Base-by-base conservation (phyloP, 2,888 invertebrate species). In the Drosophila picticornis region DNA sequence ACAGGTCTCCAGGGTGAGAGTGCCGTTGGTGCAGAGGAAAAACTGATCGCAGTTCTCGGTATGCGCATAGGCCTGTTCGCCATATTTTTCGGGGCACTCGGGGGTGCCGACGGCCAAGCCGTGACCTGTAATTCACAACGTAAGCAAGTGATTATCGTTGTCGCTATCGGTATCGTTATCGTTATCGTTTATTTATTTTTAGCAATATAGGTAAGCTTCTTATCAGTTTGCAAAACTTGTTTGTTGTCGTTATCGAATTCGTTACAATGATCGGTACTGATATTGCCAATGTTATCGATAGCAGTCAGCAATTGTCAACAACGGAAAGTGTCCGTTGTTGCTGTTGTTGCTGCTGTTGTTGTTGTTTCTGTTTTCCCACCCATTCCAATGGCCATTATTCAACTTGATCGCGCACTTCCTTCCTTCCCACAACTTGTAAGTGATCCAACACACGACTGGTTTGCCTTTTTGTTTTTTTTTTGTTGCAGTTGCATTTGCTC, bases 11-110 rank as follows among this genome's bases (percentile, higher is more conserved):
- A 97, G 95, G 2, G 97, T 97, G 91, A 98, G 93, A 2, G 97
- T 97, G 52, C 98, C 98, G 92, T 98, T 98, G 77, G 96, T 97
- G 93, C 98, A 98, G 46, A 98, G 95, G 94, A 97, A 98, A 94
- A 98, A 98, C 91, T 97, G 95, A 92, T 97, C 96, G 91, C 98
- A 98, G 61, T 96, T 95, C 91, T 97, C 97, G 0, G 98, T 97
- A 92, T 98, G 97, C 7, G 96, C 96, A 93, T 98, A 97, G 0
- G 97, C 96, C 94, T 95, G 96, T 16, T 96, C 95, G 48, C 98
- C 98, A 90, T 96, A 94, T 60, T 95, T 95, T 89, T 98, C 97
- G 1, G 97, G 98, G 91, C 98, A 98, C 34, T 95, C 94, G 7
- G 97, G 96, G 3, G 96, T 95, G 77, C 95, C 94, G 75, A 95